Conservation (phyloP, 2,888 invertebrate species). For the Tetrapedia diversipes region DNA sequence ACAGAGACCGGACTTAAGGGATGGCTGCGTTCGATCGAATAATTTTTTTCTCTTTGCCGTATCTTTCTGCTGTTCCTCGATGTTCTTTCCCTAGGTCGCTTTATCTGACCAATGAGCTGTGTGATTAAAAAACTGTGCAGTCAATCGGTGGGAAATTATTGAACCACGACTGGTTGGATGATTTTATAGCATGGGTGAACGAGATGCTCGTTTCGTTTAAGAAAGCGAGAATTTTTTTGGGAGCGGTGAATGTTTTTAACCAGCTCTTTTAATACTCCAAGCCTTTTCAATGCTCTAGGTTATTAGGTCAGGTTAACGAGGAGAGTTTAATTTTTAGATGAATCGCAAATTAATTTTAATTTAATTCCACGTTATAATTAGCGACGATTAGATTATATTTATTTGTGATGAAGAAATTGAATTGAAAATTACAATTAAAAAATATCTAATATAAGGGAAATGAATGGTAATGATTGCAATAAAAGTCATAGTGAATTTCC, state of each 20-base stretch:
- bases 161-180: background rate
- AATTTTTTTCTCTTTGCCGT: background rate
- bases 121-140: slow-evolving; percentile 19
- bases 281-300: background rate
- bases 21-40: background rate
- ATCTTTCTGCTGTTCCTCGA: background rate
- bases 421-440: too few species aligned
- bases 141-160: slow-evolving; percentile 42
- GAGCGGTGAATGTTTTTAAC: background rate
- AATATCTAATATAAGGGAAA: too few species aligned
- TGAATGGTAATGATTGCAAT: too few species aligned
- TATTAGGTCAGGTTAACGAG: background rate
- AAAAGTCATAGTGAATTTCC: too few species aligned
- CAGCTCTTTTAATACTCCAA: background rate
- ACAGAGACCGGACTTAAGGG: background rate
- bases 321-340: background rate
- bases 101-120: slow-evolving; percentile 6
- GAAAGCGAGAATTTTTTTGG: background rate
- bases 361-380: too few species aligned
- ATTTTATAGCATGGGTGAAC: background rate
- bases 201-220: background rate
- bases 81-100: background rate
- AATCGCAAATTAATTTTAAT: too few species aligned
- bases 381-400: too few species aligned
- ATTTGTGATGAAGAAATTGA: too few species aligned